These are phyloP conservation scores for Cottoperca gobio DNA, from an alignment of 2,797 vertebrate species.

Conservation along the genomic window DNA sequence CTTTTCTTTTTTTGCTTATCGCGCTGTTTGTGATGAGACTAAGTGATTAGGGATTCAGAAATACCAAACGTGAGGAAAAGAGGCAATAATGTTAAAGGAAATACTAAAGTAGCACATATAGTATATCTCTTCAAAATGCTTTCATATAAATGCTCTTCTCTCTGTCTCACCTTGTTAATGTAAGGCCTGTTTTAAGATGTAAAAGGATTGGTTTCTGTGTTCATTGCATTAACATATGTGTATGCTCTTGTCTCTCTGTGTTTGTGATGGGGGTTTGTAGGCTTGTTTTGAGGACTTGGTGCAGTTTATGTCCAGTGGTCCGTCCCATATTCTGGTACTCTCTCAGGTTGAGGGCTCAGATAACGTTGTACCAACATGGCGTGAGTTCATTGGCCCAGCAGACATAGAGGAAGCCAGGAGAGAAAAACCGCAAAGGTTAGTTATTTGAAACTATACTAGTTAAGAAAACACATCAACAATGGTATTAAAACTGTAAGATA, in stretches of 20 bases:
- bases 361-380: slow-evolving; percentile 85
- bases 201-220: neutral
- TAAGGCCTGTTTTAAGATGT: neutral
- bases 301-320: slow-evolving; percentile 89
- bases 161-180: neutral
- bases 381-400: slow-evolving; percentile 87
- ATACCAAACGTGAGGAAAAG: slow-evolving; percentile 23
- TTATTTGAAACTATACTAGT: slow-evolving; percentile 9
- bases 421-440: slow-evolving; percentile 88
- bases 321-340: slow-evolving; percentile 87
- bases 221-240: slow-evolving; percentile 8
- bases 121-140: neutral
- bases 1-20: slow-evolving; percentile 45
- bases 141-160: neutral
- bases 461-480: neutral
- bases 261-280: slow-evolving; percentile 74
- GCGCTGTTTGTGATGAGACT: slow-evolving; percentile 54
- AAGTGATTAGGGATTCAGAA: slow-evolving; percentile 55
- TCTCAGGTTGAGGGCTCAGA: slow-evolving; percentile 79
- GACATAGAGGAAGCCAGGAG: slow-evolving; percentile 86
- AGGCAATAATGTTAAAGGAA: too few species aligned
- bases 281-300: slow-evolving; percentile 87
- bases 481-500: neutral
- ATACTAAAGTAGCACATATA: too few species aligned
- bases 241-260: slow-evolving; percentile 44